These are phyloP conservation scores for Allophyes oxyacanthae DNA, from an alignment of 2,888 invertebrate genomes.

Conservation along the genomic window DNA sequence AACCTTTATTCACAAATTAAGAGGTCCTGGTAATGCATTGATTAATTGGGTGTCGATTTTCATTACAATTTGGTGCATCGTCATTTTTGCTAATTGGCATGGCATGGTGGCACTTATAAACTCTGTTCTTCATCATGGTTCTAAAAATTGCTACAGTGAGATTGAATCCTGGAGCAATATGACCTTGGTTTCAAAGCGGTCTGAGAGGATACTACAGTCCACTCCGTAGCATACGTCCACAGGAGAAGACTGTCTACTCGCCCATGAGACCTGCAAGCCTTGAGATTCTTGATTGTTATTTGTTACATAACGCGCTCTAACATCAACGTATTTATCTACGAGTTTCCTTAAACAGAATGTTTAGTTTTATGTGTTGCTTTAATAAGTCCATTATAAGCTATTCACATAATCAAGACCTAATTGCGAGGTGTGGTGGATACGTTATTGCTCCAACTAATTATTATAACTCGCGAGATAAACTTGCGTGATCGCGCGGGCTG, in stretches of 20 bases:
- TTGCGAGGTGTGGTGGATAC: constrained; percentile 75
- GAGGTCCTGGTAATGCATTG: constrained; percentile 15
- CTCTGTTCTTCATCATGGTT: background rate
- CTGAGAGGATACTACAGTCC: too few relatives aligned
- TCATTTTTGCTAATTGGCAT: constrained; percentile 10
- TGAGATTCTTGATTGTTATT: constrained; percentile 28
- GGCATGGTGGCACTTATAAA: too few relatives aligned
- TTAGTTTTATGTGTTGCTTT: constrained; percentile 53
- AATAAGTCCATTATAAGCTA: constrained; percentile 59
- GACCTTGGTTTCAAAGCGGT: too few relatives aligned
- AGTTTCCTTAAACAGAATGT: constrained; percentile 67
- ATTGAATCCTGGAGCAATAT: too few relatives aligned
- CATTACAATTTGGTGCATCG: constrained; percentile 2
- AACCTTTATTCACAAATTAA: constrained; percentile 34
- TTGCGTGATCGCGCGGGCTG: constrained; percentile 59
- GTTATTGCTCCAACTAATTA: constrained; percentile 64
- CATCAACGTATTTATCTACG: constrained; percentile 48
- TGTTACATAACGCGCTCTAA: constrained; percentile 38
- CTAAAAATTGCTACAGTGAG: background rate
- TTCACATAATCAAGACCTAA: constrained; percentile 76
- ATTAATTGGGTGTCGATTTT: constrained; percentile 10
- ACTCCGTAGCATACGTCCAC: too few relatives aligned
- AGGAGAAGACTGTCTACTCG: too few relatives aligned
- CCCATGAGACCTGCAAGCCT: constrained; percentile 3
- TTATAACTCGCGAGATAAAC: constrained; percentile 60